Evolutionary conservation across 2,797 vertebrate species (phyloP).

Genomic region (Sebastes trivittatus): DNA sequence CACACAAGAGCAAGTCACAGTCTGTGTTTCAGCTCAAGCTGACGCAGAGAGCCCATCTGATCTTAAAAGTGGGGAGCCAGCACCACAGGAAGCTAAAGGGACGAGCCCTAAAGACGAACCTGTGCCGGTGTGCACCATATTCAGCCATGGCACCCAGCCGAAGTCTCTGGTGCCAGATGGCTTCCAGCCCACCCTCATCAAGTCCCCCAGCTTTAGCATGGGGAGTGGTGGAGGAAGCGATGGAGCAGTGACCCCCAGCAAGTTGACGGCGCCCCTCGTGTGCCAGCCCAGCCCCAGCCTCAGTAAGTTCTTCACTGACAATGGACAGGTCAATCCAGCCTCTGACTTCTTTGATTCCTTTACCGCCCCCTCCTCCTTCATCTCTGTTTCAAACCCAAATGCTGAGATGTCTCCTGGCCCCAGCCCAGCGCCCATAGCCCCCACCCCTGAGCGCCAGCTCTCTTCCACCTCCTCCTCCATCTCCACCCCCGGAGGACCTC

Average conservation of each 20-base stretch:
- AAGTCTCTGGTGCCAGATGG: conserved; percentile 87
- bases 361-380: conserved; percentile 90
- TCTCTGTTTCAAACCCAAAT: conserved; percentile 95
- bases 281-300: conserved; percentile 98
- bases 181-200: conserved; percentile 96
- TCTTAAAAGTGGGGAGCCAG: conserved; percentile 35
- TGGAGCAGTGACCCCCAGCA: conserved; percentile 82
- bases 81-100: conserved; percentile 20
- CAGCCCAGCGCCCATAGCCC: conserved; percentile 31
- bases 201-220: conserved; percentile 93
- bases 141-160: conserved; percentile 84
- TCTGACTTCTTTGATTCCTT: conserved; percentile 98
- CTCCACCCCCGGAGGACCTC: conserved; percentile 55
- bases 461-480: conserved; percentile 77
- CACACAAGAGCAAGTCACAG: background rate
- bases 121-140: conserved; percentile 95
- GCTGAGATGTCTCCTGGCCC: conserved; percentile 75
- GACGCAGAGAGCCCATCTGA: conserved; percentile 37
- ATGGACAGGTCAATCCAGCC: conserved; percentile 84
- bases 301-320: conserved; percentile 95
- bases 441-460: conserved; percentile 79
- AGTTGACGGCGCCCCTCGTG: conserved; percentile 81
- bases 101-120: conserved; percentile 70
- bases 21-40: conserved; percentile 20
- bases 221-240: conserved; percentile 53